Evolutionary conservation across 1,140 invertebrate species (phyloP).

Genomic region (Danaus melanippus): DNA sequence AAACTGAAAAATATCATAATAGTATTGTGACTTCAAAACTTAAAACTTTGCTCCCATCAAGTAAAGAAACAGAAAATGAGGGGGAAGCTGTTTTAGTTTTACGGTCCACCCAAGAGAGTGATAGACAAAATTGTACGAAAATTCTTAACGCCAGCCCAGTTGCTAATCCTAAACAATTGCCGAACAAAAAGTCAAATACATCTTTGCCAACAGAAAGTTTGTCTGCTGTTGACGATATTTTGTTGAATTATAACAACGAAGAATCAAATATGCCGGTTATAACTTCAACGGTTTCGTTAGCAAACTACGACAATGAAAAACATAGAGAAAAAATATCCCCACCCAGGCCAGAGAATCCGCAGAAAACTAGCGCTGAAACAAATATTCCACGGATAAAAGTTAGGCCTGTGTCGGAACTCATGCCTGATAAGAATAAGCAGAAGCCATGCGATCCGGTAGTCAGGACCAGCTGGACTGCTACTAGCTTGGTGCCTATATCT

Average conservation of each 20-base stretch:
- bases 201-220: background rate
- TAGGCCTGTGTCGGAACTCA: constrained; percentile 46
- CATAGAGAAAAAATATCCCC: background rate
- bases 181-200: constrained; percentile 29
- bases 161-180: constrained; percentile 53
- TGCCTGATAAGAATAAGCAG: constrained; percentile 25
- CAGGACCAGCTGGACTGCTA: no score
- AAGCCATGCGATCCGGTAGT: no score
- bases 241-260: background rate
- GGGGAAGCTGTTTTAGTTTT: constrained; percentile 7
- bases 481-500: no score
- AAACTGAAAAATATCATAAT: no score
- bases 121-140: constrained; percentile 19
- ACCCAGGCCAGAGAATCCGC: background rate
- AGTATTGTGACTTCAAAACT: no score
- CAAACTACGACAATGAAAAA: constrained; percentile 12
- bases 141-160: constrained; percentile 54
- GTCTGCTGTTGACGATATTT: background rate
- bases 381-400: constrained; percentile 52
- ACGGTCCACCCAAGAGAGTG: constrained; percentile 1
- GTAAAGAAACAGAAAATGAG: background rate
- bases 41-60: no score
- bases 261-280: constrained; percentile 31
- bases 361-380: background rate
- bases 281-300: constrained; percentile 40